A percentile compares a stretch with the other conserved stretches of the same genome.
Conservation (phyloP, 2,888 invertebrate genomes). For the Tenthredo distinguenda region DNA sequence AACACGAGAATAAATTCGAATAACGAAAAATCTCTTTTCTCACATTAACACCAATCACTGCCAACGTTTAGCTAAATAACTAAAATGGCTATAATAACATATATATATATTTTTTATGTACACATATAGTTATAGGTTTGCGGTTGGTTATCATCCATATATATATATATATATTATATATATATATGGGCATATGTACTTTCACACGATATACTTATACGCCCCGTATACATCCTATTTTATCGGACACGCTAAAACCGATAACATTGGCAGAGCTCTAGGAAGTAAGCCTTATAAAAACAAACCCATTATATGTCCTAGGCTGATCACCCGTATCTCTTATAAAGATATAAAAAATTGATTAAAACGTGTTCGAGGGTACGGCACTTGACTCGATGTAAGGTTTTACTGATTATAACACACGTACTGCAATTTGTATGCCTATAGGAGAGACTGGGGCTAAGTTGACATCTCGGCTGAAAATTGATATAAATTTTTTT, state of each 20-base stretch:
- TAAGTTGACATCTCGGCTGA: no score
- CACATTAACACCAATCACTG: neutral
- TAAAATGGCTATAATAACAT: no score
- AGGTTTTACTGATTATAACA: neutral
- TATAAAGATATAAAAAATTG: conserved; percentile 21
- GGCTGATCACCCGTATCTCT: neutral
- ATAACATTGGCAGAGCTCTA: conserved; percentile 11
- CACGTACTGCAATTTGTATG: neutral
- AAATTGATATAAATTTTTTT: no score
- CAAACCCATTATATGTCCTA: conserved; percentile 3
- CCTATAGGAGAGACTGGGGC: neutral
- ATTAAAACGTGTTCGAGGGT: conserved; percentile 12
- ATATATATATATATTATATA: neutral
- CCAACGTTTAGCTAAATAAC: neutral
- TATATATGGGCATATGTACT: neutral
- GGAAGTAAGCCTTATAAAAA: conserved; percentile 17
- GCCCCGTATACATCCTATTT: neutral
- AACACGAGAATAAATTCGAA: neutral
- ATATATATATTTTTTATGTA: no score
- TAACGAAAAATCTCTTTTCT: neutral
- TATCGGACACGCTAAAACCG: conserved; percentile 7
- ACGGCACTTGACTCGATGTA: neutral
- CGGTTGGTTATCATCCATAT: neutral
- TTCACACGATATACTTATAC: neutral
- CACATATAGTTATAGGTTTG: neutral